A percentile compares a stretch with the other conserved stretches of the same genome.
These are phyloP conservation scores for Meliscaeva auricollis DNA, from an alignment of 2,888 invertebrate genomes.

Conservation along the genomic window DNA sequence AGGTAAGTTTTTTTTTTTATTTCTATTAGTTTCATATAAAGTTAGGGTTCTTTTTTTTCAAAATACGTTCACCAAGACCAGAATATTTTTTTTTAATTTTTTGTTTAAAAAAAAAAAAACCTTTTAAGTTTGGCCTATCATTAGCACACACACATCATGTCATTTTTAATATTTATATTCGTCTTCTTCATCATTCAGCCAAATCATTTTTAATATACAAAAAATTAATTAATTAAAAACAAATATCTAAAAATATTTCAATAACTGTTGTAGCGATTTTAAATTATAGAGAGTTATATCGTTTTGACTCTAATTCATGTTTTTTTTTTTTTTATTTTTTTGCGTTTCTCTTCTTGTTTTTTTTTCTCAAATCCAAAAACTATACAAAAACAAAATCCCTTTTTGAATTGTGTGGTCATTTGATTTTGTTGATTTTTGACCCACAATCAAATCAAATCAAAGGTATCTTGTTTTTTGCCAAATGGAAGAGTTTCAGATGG, in stretches of 20 bases:
- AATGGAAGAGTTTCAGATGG: slow-evolving; percentile 93
- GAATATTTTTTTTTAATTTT: background rate
- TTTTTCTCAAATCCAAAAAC: background rate
- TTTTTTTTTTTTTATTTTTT: slow-evolving; percentile 20
- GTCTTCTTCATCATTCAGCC: slow-evolving; percentile 47
- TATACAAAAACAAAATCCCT: slow-evolving; percentile 32
- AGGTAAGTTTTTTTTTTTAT: slow-evolving; percentile 86
- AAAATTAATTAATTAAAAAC: background rate
- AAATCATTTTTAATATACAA: slow-evolving; percentile 43
- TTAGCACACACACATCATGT: slow-evolving; percentile 76
- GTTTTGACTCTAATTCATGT: slow-evolving; percentile 61
- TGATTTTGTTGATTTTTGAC: too few relatives aligned
- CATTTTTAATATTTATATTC: slow-evolving; percentile 50
- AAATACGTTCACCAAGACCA: background rate
- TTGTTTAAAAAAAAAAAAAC: background rate
- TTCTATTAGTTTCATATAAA: background rate
- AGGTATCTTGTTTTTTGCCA: slow-evolving; percentile 93
- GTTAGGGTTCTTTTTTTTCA: too few relatives aligned
- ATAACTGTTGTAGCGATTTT: slow-evolving; percentile 41
- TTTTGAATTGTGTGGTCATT: too few relatives aligned
- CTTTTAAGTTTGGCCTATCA: slow-evolving; percentile 70
- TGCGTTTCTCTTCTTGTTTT: slow-evolving; percentile 41
- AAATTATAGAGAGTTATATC: slow-evolving; percentile 9
- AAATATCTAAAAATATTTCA: background rate
- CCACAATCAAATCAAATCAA: too few relatives aligned